A percentile compares a stretch with the other conserved stretches of the same genome.
Evolutionary conservation across 2,797 vertebrate species (phyloP).

Genomic region (Dicrostonyx torquatus): DNA sequence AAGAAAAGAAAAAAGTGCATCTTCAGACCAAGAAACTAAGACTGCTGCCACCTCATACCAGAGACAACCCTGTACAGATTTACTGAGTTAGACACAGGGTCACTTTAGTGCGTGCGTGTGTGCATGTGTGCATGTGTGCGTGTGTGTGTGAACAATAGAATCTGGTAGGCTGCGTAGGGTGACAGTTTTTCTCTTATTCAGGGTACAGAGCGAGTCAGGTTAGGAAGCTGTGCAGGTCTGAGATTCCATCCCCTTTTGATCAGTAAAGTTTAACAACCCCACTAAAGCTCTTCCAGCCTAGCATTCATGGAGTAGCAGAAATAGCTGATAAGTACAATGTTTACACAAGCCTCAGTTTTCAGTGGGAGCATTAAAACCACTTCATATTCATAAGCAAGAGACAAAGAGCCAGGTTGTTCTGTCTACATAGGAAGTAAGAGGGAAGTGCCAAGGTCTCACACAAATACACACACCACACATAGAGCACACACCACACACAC

Average conservation of each 20-base stretch:
- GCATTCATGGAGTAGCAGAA: not conserved
- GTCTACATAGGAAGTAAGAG: constrained; percentile 35
- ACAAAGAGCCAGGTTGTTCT: constrained; percentile 3
- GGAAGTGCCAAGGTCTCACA: not conserved
- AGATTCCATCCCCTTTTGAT: not conserved
- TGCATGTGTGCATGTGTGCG: too few species aligned
- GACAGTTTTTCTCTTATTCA: constrained; percentile 28
- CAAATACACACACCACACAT: not conserved
- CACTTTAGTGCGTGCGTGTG: not conserved
- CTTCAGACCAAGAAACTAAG: constrained; percentile 6
- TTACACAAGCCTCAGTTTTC: constrained; percentile 11
- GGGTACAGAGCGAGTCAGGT: not conserved
- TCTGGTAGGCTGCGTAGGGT: not conserved
- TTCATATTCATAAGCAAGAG: not conserved
- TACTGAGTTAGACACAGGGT: not conserved
- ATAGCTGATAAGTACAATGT: not conserved
- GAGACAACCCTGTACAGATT: not conserved
- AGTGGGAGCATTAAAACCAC: constrained; percentile 22
- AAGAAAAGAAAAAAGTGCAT: not conserved
- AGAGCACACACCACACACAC: not conserved
- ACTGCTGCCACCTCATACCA: not conserved
- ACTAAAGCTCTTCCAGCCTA: not conserved
- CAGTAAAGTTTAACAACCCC: not conserved
- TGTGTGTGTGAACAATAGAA: not conserved
- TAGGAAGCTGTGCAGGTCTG: not conserved